Base-by-base conservation (phyloP, 2,113 vertebrate species). In the Oryzias woworae region DNA sequence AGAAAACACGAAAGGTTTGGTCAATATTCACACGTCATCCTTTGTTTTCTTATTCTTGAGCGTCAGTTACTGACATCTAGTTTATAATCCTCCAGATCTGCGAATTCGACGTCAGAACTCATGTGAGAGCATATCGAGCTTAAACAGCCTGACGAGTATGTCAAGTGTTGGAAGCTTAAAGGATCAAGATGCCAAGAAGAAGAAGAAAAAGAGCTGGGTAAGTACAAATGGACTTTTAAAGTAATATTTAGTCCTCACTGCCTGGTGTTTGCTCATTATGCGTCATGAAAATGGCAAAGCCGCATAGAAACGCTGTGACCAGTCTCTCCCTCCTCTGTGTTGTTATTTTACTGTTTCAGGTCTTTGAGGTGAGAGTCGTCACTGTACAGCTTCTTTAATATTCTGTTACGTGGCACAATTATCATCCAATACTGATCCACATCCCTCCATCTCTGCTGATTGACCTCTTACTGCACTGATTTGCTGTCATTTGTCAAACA, bases 151-250 rank as follows among this genome's bases (percentile, higher is more conserved):
- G 85, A 94, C 94, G 85, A 98, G 96, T 81, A 93, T 96, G 82
- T 98, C 95, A 53, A 98, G 96, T 80, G 45, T 96, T 0, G 94
- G 96, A 74, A 98, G 96, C 82, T 59, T 94, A 82, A 98, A 98
- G 81, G 96, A 97, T 0, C 91, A 94, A 0, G 96, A 98, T 0
- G 94, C 94, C 28, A 98, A 98, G 80, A 98, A 98, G 88, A 98
- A 97, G 88, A 90, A 98, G 73, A 98, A 98, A 55, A 98, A 97
- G 88, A 98, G 94, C 78, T 98, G 96, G 96, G 95, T 96, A 90
- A 82, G 94, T 87, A 18, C 22, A 17, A 46, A 23, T 2, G 5
- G 24, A 43, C 5, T 20, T 5, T 46, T 16, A 0, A 13, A 61
- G 2, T 28, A 8, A 6, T 5, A 16, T n/a, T 51, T 62, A 14